A percentile compares a stretch with the other conserved stretches of the same genome.
Evolutionary conservation across 2,888 invertebrate genomes (phyloP).

Genomic region (Brenthis ino): DNA sequence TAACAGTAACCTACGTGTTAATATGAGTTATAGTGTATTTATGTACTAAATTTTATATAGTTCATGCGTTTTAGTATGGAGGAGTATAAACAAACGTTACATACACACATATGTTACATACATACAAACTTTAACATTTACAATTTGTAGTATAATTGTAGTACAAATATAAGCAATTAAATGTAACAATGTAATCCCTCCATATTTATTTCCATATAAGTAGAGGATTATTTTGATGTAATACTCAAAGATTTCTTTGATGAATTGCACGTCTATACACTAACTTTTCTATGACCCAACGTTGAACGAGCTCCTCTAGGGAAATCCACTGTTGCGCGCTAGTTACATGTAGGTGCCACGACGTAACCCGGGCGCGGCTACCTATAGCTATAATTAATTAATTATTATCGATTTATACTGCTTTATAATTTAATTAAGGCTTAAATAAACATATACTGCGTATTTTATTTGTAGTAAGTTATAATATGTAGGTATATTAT

Average conservation of each 20-base stretch:
- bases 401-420: conserved; percentile 70
- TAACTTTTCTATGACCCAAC: conserved; percentile 60
- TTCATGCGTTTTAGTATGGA: no score
- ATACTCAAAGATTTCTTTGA: not conserved
- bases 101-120: no score
- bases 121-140: no score
- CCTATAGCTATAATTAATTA: conserved; percentile 78
- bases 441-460: not conserved
- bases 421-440: conserved; percentile 8
- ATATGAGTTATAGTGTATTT: no score
- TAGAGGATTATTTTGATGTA: not conserved
- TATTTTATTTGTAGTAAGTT: not conserved
- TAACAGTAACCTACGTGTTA: no score
- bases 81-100: no score
- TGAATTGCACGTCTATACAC: conserved; percentile 9
- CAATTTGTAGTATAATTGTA: no score
- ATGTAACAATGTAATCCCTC: no score
- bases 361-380: conserved; percentile 65
- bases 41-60: no score
- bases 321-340: conserved; percentile 80
- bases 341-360: conserved; percentile 68
- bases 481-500: not conserved
- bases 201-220: not conserved
- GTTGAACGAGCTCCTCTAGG: conserved; percentile 72
- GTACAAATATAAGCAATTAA: no score